phyloP scores from a whole-genome alignment of 1,140 invertebrate genomes.

The Antheraea pernyi region DNA sequence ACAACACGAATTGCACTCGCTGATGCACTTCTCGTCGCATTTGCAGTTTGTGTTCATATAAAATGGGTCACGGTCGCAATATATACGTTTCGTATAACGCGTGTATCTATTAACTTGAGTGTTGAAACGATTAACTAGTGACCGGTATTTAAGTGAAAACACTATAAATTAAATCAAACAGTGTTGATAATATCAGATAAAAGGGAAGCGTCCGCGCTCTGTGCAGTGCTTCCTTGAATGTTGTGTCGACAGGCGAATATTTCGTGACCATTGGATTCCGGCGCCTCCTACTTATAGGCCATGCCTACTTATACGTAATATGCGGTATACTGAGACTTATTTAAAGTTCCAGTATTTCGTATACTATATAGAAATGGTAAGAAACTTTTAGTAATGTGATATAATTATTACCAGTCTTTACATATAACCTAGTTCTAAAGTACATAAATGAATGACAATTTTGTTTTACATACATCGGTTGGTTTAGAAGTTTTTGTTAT shows the following conservation, averaged over 20 bases:
- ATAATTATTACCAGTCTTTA: no score
- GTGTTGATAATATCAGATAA: constrained; percentile 10
- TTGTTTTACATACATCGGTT: no score
- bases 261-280: constrained; percentile 12
- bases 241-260: constrained; percentile 8
- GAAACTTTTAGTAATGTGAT: not conserved
- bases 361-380: not conserved
- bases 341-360: not conserved
- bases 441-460: no score
- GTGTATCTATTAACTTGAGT: not conserved
- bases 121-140: not conserved
- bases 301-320: not conserved
- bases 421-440: no score
- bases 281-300: constrained; percentile 11
- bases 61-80: constrained; percentile 42
- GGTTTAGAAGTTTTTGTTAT: no score
- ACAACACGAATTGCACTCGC: constrained; percentile 75
- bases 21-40: constrained; percentile 70
- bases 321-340: not conserved
- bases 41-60: constrained; percentile 43
- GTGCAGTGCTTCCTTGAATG: constrained; percentile 9
- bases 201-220: constrained; percentile 2
- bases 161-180: not conserved
- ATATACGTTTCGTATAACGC: not conserved
- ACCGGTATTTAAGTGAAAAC: not conserved